These are phyloP conservation scores for Brachionus rubens DNA, from an alignment of 1,140 invertebrate genomes.

Conservation along the genomic window DNA sequence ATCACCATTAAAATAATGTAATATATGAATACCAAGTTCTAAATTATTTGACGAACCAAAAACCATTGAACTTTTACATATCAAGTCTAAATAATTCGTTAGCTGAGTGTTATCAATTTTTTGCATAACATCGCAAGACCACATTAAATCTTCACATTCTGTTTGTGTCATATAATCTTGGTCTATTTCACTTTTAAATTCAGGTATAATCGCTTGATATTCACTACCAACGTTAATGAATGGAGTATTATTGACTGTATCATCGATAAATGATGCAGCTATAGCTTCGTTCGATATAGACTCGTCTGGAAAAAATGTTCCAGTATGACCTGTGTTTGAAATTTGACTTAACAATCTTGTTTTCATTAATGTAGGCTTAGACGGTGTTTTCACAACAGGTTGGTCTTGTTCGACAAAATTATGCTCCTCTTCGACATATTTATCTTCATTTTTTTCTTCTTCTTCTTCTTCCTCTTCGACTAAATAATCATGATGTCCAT, in stretches of 20 bases:
- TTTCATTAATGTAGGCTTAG: neutral
- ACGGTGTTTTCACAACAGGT: neutral
- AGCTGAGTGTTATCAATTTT: neutral
- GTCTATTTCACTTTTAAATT: slow-evolving; percentile 48
- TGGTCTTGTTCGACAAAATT: neutral
- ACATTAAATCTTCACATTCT: slow-evolving; percentile 38
- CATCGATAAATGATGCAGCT: slow-evolving; percentile 24
- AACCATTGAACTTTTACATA: slow-evolving; percentile 14
- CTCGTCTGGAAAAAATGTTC: slow-evolving; percentile 23
- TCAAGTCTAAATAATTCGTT: slow-evolving; percentile 10
- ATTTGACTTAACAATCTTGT: slow-evolving; percentile 11
- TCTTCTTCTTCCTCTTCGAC: neutral
- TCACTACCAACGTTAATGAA: slow-evolving; percentile 85
- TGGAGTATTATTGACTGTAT: slow-evolving; percentile 56
- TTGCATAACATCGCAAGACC: slow-evolving; percentile 12
- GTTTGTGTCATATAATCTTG: neutral
- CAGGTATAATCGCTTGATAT: slow-evolving; percentile 79
- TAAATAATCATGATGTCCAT: neutral
- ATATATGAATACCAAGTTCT: slow-evolving; percentile 31
- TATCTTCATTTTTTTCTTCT: neutral
- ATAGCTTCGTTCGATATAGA: slow-evolving; percentile 12
- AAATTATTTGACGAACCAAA: slow-evolving; percentile 43
- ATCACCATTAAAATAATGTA: slow-evolving; percentile 31
- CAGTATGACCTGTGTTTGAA: neutral
- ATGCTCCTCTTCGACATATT: neutral